A percentile compares a stretch with the other conserved stretches of the same genome.
Evolutionary conservation across 2,797 vertebrate genomes (phyloP).

Genomic region (Pempheris klunzingeri): DNA sequence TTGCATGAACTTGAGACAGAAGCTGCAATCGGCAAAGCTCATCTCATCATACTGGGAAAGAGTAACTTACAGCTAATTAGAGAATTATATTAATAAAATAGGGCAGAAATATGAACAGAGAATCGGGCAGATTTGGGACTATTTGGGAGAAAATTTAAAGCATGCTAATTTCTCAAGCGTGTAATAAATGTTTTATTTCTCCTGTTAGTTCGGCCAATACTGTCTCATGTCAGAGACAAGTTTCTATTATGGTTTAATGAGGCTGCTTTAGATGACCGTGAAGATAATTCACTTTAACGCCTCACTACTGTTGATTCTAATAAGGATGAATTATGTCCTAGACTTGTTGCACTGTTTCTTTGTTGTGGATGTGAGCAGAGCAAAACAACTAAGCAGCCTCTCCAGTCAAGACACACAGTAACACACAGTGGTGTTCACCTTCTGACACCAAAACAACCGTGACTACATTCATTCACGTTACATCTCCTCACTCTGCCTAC

Average conservation of each 20-base stretch:
- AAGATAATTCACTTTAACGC: conserved; percentile 60
- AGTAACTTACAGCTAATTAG: conserved; percentile 50
- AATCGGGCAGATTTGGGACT: conserved; percentile 34
- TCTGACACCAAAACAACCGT: conserved; percentile 2
- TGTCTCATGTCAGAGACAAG: conserved; percentile 52
- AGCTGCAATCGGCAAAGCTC: conserved; percentile 41
- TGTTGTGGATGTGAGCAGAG: conserved; percentile 24
- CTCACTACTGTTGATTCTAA: conserved; percentile 63
- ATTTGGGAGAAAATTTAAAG: conserved; percentile 50
- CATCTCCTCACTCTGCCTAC: background rate
- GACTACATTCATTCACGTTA: conserved; percentile 11
- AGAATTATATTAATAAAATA: conserved; percentile 45
- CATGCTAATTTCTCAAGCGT: conserved; percentile 58
- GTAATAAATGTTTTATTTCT: conserved; percentile 64
- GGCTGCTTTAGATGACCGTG: conserved; percentile 57
- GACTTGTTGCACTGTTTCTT: conserved; percentile 36
- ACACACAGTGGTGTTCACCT: conserved; percentile 5
- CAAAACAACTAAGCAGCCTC: conserved; percentile 20
- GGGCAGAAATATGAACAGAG: conserved; percentile 36
- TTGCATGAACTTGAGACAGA: conserved; percentile 50
- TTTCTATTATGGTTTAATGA: conserved; percentile 61
- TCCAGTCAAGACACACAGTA: background rate
- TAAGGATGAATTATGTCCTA: conserved; percentile 48
- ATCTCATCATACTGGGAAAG: conserved; percentile 28
- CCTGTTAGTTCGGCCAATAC: conserved; percentile 58